Base-by-base conservation (phyloP, 2,113 vertebrate species). In the Polyodon spathula region DNA sequence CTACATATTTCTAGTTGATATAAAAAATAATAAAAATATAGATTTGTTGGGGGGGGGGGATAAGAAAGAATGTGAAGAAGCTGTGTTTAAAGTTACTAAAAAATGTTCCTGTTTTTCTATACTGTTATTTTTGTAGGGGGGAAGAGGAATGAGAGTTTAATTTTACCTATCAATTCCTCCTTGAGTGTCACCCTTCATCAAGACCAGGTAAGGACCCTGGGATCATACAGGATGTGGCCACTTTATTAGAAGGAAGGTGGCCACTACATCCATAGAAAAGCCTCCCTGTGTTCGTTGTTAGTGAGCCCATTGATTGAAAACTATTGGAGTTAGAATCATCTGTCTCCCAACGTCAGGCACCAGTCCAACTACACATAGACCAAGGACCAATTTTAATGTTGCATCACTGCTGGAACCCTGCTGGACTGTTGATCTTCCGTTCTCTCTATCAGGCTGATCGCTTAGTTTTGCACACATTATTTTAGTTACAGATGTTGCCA, bases 141-240 rank as follows among this genome's bases (percentile, higher is more conserved):
- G 0, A 98, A 98, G 73, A 89, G 93, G 3, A 82, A 97, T 66
- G 89, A 93, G 54, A 84, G 92, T 5, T 83, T 97, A 64, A 91
- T 98, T 74, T 77, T 98, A 53, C 96, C 96, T 11, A 90, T 98
- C 61, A 98, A 97, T 77, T 97, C 96, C 6, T 98, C 96, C 0
- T 79, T 98, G 64, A 98, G 96, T 1, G 89, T 97, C 56, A 97
- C 96, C 0, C 65, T 98, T 69, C 90, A 98, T 76, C 95, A 98
- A 82, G 92, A 96, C 63, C 95, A 98, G 91, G 95, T 97, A 67
- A 64, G 54, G 2, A 71, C 39, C 16, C 37, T 27, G 27, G 27
- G 27, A 27, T 27, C 27, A 27, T 27, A 27, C 27, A 27, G 27
- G 1, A 27, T 27, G 27, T 27, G 27, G 27, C 27, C 27, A 27